Base-by-base conservation (phyloP, 1,140 invertebrate genomes). In the Drosophila eugracilis region DNA sequence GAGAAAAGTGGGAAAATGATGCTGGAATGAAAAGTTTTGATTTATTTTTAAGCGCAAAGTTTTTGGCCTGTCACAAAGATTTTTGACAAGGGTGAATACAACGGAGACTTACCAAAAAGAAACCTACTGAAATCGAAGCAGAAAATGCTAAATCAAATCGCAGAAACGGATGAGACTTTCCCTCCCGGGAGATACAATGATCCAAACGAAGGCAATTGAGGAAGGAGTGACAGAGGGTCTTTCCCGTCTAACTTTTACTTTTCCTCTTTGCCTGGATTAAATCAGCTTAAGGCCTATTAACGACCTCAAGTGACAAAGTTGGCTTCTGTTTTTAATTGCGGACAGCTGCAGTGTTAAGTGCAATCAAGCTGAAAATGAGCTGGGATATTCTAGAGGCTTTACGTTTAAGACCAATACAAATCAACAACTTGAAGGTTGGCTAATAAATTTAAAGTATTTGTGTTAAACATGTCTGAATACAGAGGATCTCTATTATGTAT, bases 41-140 rank as follows among this genome's bases (percentile, higher is more conserved):
- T 69, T 69, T 67, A 69, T 69, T 69, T 69, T 69, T 67, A 69
- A 69, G 62, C 65, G 65, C 65, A 67, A 69, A 69, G 60, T 69
- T 67, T 65, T 36, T 32, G 63, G 36, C 37, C 65, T 69, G 65
- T 69, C 65, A 69, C 65, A 69, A 67, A 17, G 62, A 67, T 67
- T 69, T 66, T 44, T 69, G 65, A 69, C 65, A 69, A 67, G 65
- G 65, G 65, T 67, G 12, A 28, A 10, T 39, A 67, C 63, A 36
- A 32, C 26, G 14, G 63, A 34, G 59, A 65, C 21, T 28, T 26
- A 0, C 58, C 34, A 19, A 45, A 32, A 41, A 32, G 21, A 65
- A 30, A 24, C 14, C 9, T 7, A 50, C 48, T 50, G 63, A 66
- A 66, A 67, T 67, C 63, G 63, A 67, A 67, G 63, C 63, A 52